These are phyloP conservation scores for Drosophila kikkawai DNA, from an alignment of 1,140 invertebrate genomes.

Conservation along the genomic window DNA sequence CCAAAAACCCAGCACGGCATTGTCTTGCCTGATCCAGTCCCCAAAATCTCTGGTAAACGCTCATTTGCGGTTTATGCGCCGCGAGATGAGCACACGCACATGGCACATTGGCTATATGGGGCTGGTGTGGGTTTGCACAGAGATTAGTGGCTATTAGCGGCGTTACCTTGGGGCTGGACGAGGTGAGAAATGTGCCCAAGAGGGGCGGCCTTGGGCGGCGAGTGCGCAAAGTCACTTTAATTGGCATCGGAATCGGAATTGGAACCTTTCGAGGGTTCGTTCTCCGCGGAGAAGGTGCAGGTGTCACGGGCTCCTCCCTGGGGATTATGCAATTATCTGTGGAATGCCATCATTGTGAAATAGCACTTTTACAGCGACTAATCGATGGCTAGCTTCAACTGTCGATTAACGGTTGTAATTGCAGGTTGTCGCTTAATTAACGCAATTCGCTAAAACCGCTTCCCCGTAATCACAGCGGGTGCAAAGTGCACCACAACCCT, in stretches of 20 bases:
- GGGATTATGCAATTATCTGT: slow-evolving; percentile 22
- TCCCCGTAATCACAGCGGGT: slow-evolving; percentile 7
- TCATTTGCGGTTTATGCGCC: slow-evolving; percentile 52
- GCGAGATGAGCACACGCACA: slow-evolving; percentile 48
- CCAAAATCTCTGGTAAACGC: slow-evolving; percentile 29
- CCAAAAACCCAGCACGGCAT: slow-evolving; percentile 30
- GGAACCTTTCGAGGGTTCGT: not conserved
- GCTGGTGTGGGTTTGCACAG: slow-evolving; percentile 56
- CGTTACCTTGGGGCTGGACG: slow-evolving; percentile 55
- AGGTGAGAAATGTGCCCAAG: slow-evolving; percentile 52
- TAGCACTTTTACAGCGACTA: slow-evolving; percentile 18
- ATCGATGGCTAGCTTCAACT: slow-evolving; percentile 27
- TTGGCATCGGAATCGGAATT: slow-evolving; percentile 9
- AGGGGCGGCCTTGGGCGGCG: slow-evolving; percentile 40
- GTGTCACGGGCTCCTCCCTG: slow-evolving; percentile 11
- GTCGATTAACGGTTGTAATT: slow-evolving; percentile 37
- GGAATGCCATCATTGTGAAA: slow-evolving; percentile 31
- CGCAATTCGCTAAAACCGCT: slow-evolving; percentile 1
- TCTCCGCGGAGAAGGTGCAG: slow-evolving; percentile 2
- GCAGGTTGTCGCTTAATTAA: slow-evolving; percentile 37
- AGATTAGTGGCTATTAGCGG: slow-evolving; percentile 70
- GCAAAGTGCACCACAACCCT: slow-evolving; percentile 30
- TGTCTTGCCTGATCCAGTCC: slow-evolving; percentile 44
- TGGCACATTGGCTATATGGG: slow-evolving; percentile 36
- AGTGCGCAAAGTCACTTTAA: slow-evolving; percentile 17